Evolutionary conservation across 2,797 vertebrate genomes (phyloP).

Genomic region (Acanthis flammea): DNA sequence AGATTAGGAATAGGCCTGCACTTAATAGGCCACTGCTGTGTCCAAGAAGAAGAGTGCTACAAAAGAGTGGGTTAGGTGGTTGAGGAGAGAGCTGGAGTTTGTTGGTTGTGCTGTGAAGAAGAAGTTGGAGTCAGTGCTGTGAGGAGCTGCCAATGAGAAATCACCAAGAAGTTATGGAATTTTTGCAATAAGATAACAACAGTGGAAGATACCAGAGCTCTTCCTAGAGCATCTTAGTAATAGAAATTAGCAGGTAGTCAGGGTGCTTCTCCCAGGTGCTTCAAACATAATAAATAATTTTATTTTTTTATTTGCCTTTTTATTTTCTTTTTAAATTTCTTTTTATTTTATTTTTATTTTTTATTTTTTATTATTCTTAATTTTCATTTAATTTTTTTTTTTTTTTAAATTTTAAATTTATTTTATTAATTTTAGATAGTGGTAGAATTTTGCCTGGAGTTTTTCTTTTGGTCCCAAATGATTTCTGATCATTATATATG

Average conservation of each 20-base stretch:
- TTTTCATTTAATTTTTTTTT: not conserved
- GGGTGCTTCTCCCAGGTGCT: not conserved
- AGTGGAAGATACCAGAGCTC: not conserved
- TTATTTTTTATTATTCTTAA: no score
- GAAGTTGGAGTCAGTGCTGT: no score
- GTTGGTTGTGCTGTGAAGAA: no score
- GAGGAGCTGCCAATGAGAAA: no score
- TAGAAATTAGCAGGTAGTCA: not conserved
- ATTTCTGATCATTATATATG: constrained; percentile 40
- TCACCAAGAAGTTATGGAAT: no score
- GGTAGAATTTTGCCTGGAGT: not conserved
- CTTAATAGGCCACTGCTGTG: no score
- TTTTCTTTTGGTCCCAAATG: not conserved
- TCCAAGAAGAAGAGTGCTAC: no score
- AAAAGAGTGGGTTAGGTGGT: no score
- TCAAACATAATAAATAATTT: not conserved
- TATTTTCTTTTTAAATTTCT: not conserved
- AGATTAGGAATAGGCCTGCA: no score
- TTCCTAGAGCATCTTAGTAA: not conserved
- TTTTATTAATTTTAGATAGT: not conserved
- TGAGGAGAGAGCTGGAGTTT: no score
- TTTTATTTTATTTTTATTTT: not conserved
- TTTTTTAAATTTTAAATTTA: not conserved
- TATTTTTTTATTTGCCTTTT: not conserved
- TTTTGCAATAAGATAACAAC: not conserved